Conservation (phyloP, 2,113 vertebrate genomes). For the Campylomormyrus tamandua region DNA sequence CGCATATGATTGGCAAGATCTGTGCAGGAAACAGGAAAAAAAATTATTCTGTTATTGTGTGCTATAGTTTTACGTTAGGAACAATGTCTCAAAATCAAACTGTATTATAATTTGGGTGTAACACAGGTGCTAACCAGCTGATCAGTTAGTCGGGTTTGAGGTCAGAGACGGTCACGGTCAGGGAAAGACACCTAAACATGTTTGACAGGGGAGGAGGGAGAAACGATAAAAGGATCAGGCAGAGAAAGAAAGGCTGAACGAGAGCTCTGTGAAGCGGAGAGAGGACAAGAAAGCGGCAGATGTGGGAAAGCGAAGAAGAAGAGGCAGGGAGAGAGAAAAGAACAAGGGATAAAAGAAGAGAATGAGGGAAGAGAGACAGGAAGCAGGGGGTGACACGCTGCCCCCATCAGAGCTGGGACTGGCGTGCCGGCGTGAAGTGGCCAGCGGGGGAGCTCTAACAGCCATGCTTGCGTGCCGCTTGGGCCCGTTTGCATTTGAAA, state of each 20-base stretch:
- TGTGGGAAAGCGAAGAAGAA: background rate
- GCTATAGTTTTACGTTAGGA: background rate
- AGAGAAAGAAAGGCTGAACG: background rate
- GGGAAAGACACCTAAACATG: background rate
- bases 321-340: conserved; percentile 10
- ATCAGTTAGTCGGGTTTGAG: background rate
- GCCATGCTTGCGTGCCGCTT: conserved; percentile 46
- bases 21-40: background rate
- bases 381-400: conserved; percentile 37
- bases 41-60: background rate
- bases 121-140: background rate
- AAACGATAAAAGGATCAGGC: background rate
- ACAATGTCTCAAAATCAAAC: background rate
- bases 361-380: conserved; percentile 22
- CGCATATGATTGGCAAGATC: background rate
- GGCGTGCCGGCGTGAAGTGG: conserved; percentile 32
- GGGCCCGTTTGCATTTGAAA: conserved; percentile 74
- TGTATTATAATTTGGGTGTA: background rate
- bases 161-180: background rate
- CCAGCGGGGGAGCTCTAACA: conserved; percentile 21
- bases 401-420: conserved; percentile 13
- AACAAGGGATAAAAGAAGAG: conserved; percentile 11
- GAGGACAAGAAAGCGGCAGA: conserved; percentile 5
- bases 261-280: background rate
- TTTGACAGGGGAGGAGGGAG: background rate